These are phyloP conservation scores for Phallusia fumigata DNA, from an alignment of 23 tunicate genomes.

Conservation along the genomic window DNA sequence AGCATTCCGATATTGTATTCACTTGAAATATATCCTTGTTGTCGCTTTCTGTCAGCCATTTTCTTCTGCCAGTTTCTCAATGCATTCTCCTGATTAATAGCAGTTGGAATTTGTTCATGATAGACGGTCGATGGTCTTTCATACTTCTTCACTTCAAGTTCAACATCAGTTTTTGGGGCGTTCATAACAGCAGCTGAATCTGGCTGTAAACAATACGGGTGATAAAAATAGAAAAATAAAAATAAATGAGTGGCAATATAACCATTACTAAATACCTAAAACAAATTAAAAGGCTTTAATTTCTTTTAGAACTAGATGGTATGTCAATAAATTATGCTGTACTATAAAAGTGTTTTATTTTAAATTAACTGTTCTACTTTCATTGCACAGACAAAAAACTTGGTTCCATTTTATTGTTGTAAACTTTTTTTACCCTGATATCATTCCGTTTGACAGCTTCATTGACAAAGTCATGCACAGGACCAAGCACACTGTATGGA, in stretches of 20 bases:
- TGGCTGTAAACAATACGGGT: conserved; percentile 34
- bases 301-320: too few species aligned
- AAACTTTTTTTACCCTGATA: conserved; percentile 37
- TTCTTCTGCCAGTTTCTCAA: conserved; percentile 71
- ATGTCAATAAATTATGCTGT: too few species aligned
- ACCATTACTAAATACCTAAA: too few species aligned
- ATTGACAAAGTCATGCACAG: conserved; percentile 72
- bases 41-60: conserved; percentile 80
- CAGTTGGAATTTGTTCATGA: conserved; percentile 38
- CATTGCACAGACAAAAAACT: too few species aligned
- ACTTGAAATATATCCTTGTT: conserved; percentile 92
- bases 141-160: conserved; percentile 43
- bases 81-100: conserved; percentile 83
- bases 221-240: too few species aligned
- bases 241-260: too few species aligned
- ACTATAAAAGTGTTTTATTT: too few species aligned
- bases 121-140: conserved; percentile 18
- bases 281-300: too few species aligned
- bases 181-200: conserved; percentile 65
- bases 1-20: too few species aligned
- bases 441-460: conserved; percentile 62
- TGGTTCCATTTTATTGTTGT: not conserved
- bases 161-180: conserved; percentile 9
- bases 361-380: too few species aligned
- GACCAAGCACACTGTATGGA: conserved; percentile 72